phyloP scores from a whole-genome alignment of 2,113 vertebrate species.

The crab-eating macaque (Macaca fascicularis) region DNA sequence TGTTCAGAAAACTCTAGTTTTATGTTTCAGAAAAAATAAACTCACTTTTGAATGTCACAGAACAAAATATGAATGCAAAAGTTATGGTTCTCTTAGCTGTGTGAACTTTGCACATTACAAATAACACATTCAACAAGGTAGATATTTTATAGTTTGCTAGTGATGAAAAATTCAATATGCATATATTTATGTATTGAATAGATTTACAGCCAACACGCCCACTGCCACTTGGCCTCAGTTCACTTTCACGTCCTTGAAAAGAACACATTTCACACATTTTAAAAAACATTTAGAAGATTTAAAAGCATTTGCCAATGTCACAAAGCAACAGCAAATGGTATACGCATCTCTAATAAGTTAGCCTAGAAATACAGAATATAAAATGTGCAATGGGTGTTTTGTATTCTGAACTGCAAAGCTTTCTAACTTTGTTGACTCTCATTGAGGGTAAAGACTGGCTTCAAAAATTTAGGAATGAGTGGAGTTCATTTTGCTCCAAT shows the following conservation, averaged over 20 bases:
- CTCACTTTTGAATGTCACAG: constrained; percentile 42
- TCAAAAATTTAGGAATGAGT: neutral
- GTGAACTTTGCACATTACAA: constrained; percentile 64
- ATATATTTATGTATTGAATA: constrained; percentile 64
- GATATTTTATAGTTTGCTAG: constrained; percentile 58
- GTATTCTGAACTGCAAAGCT: constrained; percentile 35
- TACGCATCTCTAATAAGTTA: constrained; percentile 8
- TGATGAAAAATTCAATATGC: constrained; percentile 75
- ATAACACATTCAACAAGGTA: constrained; percentile 66
- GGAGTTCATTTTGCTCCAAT: constrained; percentile 5
- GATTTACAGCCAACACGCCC: constrained; percentile 65
- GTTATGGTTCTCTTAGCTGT: constrained; percentile 53
- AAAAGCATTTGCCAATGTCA: constrained; percentile 67
- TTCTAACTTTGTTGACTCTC: constrained; percentile 32
- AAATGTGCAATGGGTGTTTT: constrained; percentile 43
- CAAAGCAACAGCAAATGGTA: constrained; percentile 47
- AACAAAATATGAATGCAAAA: constrained; percentile 62
- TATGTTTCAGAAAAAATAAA: constrained; percentile 57
- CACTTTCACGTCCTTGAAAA: constrained; percentile 67
- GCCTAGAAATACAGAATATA: constrained; percentile 34
- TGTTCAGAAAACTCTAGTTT: constrained; percentile 25
- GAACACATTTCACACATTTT: constrained; percentile 68
- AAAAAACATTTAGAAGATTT: constrained; percentile 69
- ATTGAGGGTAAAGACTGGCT: neutral
- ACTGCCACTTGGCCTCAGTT: constrained; percentile 67